Evolutionary conservation across 2,888 invertebrate species (phyloP), one percentile per base, ranked within the genome.

Genomic region (Chalcis sispes): DNA sequence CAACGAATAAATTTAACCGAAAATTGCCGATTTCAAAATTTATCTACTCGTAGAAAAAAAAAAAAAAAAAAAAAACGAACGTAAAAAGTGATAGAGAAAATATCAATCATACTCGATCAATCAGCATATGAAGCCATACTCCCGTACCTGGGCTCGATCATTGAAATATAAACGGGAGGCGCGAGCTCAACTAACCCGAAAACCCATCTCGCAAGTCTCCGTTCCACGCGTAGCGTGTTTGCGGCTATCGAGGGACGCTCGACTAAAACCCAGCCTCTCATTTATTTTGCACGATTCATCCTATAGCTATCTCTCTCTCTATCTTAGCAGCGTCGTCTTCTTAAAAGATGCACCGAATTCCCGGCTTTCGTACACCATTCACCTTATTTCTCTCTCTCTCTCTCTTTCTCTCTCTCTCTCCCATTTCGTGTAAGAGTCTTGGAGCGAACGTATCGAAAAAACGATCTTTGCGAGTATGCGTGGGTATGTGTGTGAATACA

Each of bases 301-400:
- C 15, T 42, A 2, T 5, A 8, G 32, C 32, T 3, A 3, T 32
- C 32, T n/a, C n/a, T 36, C 5, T 36, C 36, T 36, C 10, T 36
- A 36, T 29, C 32, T 20, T 13, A 42, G 52, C 7, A 27, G 32
- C 20, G 29, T 1, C 8, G n/a, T 23, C 40, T 20, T 62, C 36
- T 20, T 73, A 32, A 73, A 67, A 73, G 23, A 73, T 67, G 61
- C 61, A 73, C 29, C 20, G 42, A 20, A 36, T 50, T 25, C 20
- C 36, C 48, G 23, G 3, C 25, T 50, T 59, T 32, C 20, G n/a
- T 27, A n/a, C n/a, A 10, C 18, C 18, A 2, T n/a, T 56, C 3
- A 0, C 52, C 32, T 32, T 40, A 20, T 13, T 42, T 42, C 15
- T 36, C 15, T 42, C 15, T 15, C 2, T 13, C 42, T 42, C 15